Conservation (phyloP, 2,113 vertebrate species). For the Oryzias javanicus region DNA sequence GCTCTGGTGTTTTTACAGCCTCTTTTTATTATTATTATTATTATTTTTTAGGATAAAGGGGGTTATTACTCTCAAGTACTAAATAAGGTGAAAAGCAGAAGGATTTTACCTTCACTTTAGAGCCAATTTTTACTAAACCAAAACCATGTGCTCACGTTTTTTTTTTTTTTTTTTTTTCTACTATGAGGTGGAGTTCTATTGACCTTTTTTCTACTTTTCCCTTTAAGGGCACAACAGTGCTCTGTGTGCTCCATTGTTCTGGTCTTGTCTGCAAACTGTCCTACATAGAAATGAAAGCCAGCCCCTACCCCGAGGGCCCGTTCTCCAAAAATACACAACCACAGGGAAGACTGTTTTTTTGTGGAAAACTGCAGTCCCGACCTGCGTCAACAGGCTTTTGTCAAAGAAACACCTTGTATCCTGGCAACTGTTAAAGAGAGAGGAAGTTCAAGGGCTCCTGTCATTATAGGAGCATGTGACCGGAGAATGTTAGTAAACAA, state of each 20-base stretch:
- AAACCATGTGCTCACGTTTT: not conserved
- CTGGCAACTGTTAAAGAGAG: conserved; percentile 43
- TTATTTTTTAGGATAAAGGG: no score
- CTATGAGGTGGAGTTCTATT: not conserved
- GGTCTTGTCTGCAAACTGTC: conserved; percentile 6
- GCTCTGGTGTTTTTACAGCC: no score
- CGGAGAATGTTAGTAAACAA: conserved; percentile 65
- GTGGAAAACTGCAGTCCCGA: conserved; percentile 44
- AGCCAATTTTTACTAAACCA: not conserved
- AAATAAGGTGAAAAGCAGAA: not conserved
- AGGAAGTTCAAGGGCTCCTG: conserved; percentile 54
- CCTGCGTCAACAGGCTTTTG: conserved; percentile 71
- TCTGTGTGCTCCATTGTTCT: not conserved
- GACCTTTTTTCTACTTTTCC: conserved; percentile 14
- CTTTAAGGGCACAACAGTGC: not conserved
- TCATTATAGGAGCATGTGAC: conserved; percentile 56
- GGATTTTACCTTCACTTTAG: not conserved
- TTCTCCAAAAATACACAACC: conserved; percentile 41
- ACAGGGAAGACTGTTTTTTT: conserved; percentile 13
- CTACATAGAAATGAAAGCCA: conserved; percentile 31
- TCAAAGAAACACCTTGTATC: conserved; percentile 61
- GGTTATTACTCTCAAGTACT: no score
- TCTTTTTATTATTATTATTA: no score
- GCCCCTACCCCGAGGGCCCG: conserved; percentile 41
- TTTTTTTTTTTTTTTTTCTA: not conserved